Percentiles rank a stretch among this genome's conserved stretches.
These are phyloP conservation scores for Pontoporia blainvillei DNA, from an alignment of 2,113 vertebrate species.

Conservation along the genomic window DNA sequence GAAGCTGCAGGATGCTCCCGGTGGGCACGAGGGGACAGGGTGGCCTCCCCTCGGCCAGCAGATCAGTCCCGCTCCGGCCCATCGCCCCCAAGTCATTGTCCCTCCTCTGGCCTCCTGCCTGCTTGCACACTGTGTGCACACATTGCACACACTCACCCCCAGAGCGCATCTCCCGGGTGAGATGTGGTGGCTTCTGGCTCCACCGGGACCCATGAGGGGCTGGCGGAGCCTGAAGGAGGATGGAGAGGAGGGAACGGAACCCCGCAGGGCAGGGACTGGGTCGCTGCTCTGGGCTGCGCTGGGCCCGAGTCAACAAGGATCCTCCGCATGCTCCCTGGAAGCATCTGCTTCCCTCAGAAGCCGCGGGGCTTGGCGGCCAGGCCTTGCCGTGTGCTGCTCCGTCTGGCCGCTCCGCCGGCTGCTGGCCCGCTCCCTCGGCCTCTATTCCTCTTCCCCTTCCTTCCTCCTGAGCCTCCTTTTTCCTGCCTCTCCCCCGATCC, in stretches of 20 bases:
- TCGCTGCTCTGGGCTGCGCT: background rate
- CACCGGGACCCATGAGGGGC: background rate
- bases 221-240: background rate
- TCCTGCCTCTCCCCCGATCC: background rate
- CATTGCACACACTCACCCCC: slow-evolving; percentile 36
- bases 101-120: background rate
- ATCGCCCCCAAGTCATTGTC: background rate
- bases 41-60: background rate
- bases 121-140: background rate
- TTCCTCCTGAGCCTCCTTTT: background rate
- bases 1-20: background rate
- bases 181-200: background rate
- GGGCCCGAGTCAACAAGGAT: slow-evolving; percentile 53
- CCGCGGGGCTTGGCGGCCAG: slow-evolving; percentile 49
- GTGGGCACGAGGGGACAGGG: background rate
- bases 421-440: slow-evolving; percentile 30
- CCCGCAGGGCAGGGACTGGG: background rate
- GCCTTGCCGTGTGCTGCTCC: background rate
- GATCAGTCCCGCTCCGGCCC: background rate
- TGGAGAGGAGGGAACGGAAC: background rate
- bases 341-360: slow-evolving; percentile 51
- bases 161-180: background rate
- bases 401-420: slow-evolving; percentile 51
- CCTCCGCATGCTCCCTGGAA: background rate
- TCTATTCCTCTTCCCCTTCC: background rate